These are phyloP conservation scores for Aspidoscelis tigris DNA, from an alignment of 2,113 vertebrate genomes.

Conservation along the genomic window DNA sequence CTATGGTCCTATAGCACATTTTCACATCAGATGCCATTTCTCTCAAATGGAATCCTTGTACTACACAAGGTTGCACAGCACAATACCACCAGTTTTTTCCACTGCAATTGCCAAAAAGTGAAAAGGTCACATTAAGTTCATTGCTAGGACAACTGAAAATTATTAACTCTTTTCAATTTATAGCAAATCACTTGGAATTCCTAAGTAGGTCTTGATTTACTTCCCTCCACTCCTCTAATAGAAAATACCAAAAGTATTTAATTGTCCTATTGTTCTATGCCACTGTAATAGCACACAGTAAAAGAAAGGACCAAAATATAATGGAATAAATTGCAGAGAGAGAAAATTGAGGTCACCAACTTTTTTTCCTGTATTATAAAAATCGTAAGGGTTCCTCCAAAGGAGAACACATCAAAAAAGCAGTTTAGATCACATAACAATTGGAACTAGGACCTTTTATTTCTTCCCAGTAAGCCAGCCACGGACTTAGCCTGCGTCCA, in stretches of 20 bases:
- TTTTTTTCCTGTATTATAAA: not conserved
- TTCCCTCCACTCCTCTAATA: too few species aligned
- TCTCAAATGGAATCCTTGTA: too few species aligned
- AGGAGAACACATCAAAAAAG: constrained; percentile 1
- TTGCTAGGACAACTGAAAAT: too few species aligned
- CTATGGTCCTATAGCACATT: too few species aligned
- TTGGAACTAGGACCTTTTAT: not conserved
- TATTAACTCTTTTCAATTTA: too few species aligned
- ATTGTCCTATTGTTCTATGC: not conserved
- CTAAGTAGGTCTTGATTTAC: too few species aligned
- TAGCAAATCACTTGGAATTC: too few species aligned
- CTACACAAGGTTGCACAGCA: too few species aligned
- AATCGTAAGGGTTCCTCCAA: not conserved
- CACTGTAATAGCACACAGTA: not conserved
- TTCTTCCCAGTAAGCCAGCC: not conserved
- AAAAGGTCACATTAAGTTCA: too few species aligned
- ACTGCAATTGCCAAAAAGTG: too few species aligned
- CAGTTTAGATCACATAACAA: not conserved
- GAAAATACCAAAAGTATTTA: not conserved
- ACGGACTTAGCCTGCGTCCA: not conserved
- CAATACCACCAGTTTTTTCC: too few species aligned
- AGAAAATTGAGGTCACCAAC: not conserved
- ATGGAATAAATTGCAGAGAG: not conserved
- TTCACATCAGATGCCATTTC: too few species aligned
- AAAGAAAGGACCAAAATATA: not conserved